These are phyloP conservation scores for Meloe dianella DNA, from an alignment of 2,888 invertebrate species.

Conservation along the genomic window DNA sequence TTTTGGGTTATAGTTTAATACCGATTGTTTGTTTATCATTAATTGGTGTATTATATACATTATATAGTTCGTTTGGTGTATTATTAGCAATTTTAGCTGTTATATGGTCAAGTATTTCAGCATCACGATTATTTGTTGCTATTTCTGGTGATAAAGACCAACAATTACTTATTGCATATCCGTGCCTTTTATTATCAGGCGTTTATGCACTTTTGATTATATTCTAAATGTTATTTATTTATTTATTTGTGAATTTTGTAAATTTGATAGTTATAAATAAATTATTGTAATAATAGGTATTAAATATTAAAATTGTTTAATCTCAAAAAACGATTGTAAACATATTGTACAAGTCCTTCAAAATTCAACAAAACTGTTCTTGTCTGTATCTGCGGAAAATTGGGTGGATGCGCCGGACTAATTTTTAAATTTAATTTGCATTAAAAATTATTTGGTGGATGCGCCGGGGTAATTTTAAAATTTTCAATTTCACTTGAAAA, in stretches of 20 bases:
- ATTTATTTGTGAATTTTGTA: background rate
- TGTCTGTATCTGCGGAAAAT: too few relatives aligned
- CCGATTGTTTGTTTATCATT: constrained; percentile 90
- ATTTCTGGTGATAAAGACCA: constrained; percentile 88
- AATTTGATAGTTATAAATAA: background rate
- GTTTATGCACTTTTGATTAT: constrained; percentile 91
- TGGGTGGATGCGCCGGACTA: too few relatives aligned
- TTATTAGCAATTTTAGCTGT: constrained; percentile 72
- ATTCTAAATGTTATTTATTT: constrained; percentile 66
- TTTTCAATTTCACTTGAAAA: too few relatives aligned
- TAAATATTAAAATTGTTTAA: too few relatives aligned
- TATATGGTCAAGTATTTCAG: constrained; percentile 90
- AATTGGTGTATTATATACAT: constrained; percentile 75
- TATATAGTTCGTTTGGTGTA: constrained; percentile 76
- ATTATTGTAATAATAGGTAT: too few relatives aligned
- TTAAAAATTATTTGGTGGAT: too few relatives aligned
- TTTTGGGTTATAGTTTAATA: constrained; percentile 90
- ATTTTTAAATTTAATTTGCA: too few relatives aligned
- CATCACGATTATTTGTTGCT: constrained; percentile 89
- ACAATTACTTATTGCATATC: constrained; percentile 87
- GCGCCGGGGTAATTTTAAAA: too few relatives aligned
- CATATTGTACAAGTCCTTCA: too few relatives aligned
- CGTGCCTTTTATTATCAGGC: constrained; percentile 90
- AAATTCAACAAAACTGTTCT: too few relatives aligned
- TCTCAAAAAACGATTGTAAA: too few relatives aligned